Base-by-base conservation (phyloP, 2,888 invertebrate species). In the Pilophorus perplexus region DNA sequence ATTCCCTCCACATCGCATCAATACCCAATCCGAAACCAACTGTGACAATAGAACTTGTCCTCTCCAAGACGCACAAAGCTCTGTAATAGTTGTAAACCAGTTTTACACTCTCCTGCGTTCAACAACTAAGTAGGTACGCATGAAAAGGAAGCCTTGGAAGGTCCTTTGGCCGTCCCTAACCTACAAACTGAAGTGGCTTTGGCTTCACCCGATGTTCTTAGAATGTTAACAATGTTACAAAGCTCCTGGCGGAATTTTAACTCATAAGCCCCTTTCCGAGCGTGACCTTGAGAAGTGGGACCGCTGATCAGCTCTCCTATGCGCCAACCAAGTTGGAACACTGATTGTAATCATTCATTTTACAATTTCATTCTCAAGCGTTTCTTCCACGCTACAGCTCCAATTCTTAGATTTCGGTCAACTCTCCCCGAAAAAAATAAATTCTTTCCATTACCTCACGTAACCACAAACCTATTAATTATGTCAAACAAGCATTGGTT, bases 161-260 rank as follows among this genome's bases (percentile, higher is more conserved):
- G 28, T 52, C 52, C 52, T 28, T 52, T 52, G 52, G 18, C 38
- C 48, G 62, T 62, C 62, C 62, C 62, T 62, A 62, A 62, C 62
- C 62, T 62, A 62, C 46, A 46, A 62, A 62, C 62, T 48, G 48
- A 62, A 46, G 44, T 62, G 48, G 62, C 46, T 23, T 33, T 27
- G 27, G 27, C 42, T 33, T 23, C 46, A 28, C 10, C 27, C 46
- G 62, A 44, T 62, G 62, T 62, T 62, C 14, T 33, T 40, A 62
- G 62, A 62, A 62, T 62, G 62, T 62, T 62, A 62, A 62, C 62
- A 62, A 62, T 62, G 46, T 62, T 44, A 18, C 37, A 18, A 18
- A 12, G 62, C 27, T 46, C 40, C 28, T 48, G 62, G 28, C 18
- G 62, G 62, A 62, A 62, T 62, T 27, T 48, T 18, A 62, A 62